These are phyloP conservation scores for Penaeus monodon DNA, from an alignment of 2,888 invertebrate species.

Conservation along the genomic window DNA sequence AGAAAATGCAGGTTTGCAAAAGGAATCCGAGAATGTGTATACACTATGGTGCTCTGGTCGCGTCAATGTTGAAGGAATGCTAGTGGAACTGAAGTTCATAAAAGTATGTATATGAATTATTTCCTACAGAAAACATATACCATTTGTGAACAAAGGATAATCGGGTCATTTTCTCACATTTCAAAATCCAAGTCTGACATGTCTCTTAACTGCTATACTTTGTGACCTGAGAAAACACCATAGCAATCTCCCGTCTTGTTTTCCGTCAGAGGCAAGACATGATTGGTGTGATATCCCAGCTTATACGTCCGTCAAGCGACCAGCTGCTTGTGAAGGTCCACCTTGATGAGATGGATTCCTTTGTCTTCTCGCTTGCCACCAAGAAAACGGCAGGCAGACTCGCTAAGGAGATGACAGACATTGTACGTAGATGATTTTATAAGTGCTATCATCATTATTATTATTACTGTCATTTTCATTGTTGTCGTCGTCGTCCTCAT, in stretches of 20 bases:
- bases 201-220: no score
- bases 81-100: constrained; percentile 89
- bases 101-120: constrained; percentile 47
- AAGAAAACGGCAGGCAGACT: constrained; percentile 88
- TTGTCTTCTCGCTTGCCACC: constrained; percentile 91
- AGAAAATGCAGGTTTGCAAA: constrained; percentile 77
- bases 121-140: no score
- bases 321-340: constrained; percentile 79
- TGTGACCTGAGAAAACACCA: no score
- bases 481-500: no score
- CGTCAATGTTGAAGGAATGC: constrained; percentile 95
- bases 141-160: no score
- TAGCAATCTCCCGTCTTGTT: neutral
- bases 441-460: no score
- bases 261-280: constrained; percentile 62
- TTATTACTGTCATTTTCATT: no score
- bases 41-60: constrained; percentile 96
- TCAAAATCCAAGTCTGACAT: no score
- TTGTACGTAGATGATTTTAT: constrained; percentile 74
- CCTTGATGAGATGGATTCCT: constrained; percentile 91
- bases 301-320: constrained; percentile 62
- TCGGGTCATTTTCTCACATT: no score
- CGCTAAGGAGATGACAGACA: constrained; percentile 87
- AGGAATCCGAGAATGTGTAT: constrained; percentile 95
- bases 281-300: constrained; percentile 58